Base-by-base conservation (phyloP, 2,113 vertebrate species). In the Tupaia tana region DNA sequence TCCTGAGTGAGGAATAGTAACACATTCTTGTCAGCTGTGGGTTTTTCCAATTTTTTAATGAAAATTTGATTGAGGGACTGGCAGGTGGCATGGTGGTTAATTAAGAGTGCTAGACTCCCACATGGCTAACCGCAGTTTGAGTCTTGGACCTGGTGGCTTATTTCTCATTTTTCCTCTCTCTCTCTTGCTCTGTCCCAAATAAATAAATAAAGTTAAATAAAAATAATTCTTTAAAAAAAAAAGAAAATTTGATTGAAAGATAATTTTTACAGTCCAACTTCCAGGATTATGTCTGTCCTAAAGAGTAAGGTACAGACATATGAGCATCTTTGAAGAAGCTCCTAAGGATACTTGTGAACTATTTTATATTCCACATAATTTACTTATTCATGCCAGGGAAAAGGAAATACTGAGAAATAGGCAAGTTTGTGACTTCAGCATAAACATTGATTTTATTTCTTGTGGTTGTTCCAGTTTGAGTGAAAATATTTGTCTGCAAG, bases 381-480 rank as follows among this genome's bases (percentile, higher is more conserved):
- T 87, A n/a, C 18, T 79, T 95, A 85, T 67, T 94, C 6, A 27
- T 74, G 70, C 3, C 8, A 74, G 6, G 69, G 67, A 89, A 29
- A 86, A 89, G 27, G 20, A 58, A 78, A 29, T 79, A 75, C 24
- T 93, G 18, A 85, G 95, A 66, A 90, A 78, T 2, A 78, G 77
- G 16, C 18, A 82, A 66, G 3, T 27, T 64, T 97, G 25, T 89
- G 66, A 89, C 61, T 95, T 95, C 58, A 86, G 56, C 86, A 74
- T 91, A 79, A 96, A 78, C 19, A 64, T 63, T 91, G 70, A 61
- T 85, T 96, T 91, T 90, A 69, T 89, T 95, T 16, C 54, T 98
- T 96, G 24, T 97, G 82, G 75, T 90, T 81, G 6, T 89, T 98
- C 52, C 77, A 98, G 98, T 15, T 92, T 77, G 94, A 85, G 61